These are phyloP conservation scores for Pristis pectinata DNA, from an alignment of 2,797 vertebrate genomes.

Conservation along the genomic window DNA sequence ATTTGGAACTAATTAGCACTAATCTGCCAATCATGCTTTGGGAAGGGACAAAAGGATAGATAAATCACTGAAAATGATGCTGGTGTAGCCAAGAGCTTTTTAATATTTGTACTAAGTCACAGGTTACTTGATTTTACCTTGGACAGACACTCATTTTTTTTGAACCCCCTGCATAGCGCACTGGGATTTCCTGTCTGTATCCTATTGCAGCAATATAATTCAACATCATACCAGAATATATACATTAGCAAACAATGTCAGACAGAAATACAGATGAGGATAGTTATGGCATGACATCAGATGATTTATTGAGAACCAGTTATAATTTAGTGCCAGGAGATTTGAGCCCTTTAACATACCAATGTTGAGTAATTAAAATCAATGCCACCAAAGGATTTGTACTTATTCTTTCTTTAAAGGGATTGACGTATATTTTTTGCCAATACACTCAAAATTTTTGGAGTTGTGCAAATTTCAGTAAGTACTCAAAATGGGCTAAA, in stretches of 20 bases:
- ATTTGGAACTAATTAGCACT: slow-evolving; percentile 3
- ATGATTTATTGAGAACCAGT: not conserved
- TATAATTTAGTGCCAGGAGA: not conserved
- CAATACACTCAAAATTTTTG: not conserved
- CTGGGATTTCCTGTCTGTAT: not conserved
- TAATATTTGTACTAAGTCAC: not conserved
- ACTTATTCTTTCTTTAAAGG: not conserved
- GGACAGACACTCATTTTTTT: not conserved
- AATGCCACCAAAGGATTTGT: not conserved
- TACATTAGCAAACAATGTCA: not conserved
- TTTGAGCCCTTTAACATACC: not conserved
- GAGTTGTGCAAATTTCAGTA: not conserved
- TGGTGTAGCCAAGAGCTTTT: not conserved
- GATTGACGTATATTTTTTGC: not conserved
- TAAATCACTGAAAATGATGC: not conserved
- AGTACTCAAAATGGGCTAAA: not conserved
- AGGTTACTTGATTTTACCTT: not conserved
- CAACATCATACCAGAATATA: not conserved
- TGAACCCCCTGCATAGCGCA: not conserved
- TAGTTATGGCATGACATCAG: not conserved
- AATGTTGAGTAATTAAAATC: not conserved
- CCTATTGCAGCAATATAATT: not conserved
- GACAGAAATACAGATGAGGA: not conserved
- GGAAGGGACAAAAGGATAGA: not conserved
- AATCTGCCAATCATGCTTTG: not conserved